Conservation (phyloP, 37 sponge, comb jelly and placozoan species). For the Aplysina aerophoba region DNA sequence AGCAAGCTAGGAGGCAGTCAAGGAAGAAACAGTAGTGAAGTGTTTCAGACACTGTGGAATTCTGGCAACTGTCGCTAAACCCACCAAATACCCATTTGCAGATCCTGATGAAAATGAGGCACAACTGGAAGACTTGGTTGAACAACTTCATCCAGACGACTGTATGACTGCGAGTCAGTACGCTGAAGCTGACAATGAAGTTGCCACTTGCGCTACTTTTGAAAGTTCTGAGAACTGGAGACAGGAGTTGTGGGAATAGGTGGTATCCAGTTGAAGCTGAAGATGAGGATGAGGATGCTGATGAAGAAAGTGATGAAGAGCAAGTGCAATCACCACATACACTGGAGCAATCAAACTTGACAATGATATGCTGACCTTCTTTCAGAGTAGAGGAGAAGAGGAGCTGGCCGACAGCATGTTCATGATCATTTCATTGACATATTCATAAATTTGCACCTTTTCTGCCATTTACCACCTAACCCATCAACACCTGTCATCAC, state of each 20-base stretch:
- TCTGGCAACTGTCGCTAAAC: constrained; percentile 1
- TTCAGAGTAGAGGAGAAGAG: constrained; percentile 5
- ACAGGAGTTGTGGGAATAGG: constrained; percentile 10
- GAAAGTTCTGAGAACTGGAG: constrained; percentile 34
- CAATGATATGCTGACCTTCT: constrained; percentile 28
- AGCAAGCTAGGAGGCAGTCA: constrained; percentile 35
- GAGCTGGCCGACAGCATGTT: constrained; percentile 16
- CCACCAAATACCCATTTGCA: constrained; percentile 14
- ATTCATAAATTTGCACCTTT: no score
- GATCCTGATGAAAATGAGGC: constrained; percentile 13
- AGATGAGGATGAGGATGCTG: neutral
- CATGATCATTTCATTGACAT: neutral
- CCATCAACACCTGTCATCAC: no score
- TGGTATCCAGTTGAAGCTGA: constrained; percentile 15
- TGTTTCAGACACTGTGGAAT: constrained; percentile 36
- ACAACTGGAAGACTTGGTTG: constrained; percentile 14
- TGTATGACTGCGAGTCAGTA: constrained; percentile 10
- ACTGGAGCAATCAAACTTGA: neutral
- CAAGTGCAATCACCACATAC: constrained; percentile 30
- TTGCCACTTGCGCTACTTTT: constrained; percentile 33
- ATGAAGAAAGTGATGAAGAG: constrained; percentile 20
- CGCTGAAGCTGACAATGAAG: constrained; percentile 14
- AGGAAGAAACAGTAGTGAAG: constrained; percentile 17
- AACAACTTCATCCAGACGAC: no score
- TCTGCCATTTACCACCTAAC: no score